phyloP scores from a whole-genome alignment of 2,888 invertebrate genomes.

The Nasonovia ribisnigri region DNA sequence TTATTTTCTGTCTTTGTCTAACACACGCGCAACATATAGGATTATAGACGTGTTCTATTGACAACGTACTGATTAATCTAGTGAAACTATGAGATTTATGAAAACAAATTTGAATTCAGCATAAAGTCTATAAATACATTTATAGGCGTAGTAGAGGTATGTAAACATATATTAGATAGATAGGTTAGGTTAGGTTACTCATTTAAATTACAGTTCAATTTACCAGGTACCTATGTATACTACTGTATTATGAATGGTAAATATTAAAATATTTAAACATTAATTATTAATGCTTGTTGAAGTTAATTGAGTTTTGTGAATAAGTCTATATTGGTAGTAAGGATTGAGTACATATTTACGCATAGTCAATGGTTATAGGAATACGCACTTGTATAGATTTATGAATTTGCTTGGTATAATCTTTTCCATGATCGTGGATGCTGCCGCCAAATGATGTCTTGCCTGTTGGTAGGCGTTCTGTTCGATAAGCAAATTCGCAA shows the following conservation, averaged over 20 bases:
- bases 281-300: background rate
- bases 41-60: too few relatives aligned
- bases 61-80: too few relatives aligned
- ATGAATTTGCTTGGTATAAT: background rate
- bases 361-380: background rate
- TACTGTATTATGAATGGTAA: background rate
- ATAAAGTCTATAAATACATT: background rate
- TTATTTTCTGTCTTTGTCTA: too few relatives aligned
- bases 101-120: too few relatives aligned
- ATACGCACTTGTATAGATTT: background rate
- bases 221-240: background rate
- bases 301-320: background rate
- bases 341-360: background rate
- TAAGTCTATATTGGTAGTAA: background rate
- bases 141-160: background rate
- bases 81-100: too few relatives aligned
- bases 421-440: background rate
- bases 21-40: too few relatives aligned
- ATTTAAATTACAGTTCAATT: background rate
- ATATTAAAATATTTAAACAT: background rate
- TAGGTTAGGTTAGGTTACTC: too few relatives aligned
- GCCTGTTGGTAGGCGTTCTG: constrained; percentile 18
- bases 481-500: background rate
- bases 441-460: constrained; percentile 3
- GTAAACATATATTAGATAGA: background rate